Percentiles rank a stretch among this genome's conserved stretches.
phyloP scores from a whole-genome alignment of 1,140 invertebrate genomes.

The Cyphomyrmex costatus region DNA sequence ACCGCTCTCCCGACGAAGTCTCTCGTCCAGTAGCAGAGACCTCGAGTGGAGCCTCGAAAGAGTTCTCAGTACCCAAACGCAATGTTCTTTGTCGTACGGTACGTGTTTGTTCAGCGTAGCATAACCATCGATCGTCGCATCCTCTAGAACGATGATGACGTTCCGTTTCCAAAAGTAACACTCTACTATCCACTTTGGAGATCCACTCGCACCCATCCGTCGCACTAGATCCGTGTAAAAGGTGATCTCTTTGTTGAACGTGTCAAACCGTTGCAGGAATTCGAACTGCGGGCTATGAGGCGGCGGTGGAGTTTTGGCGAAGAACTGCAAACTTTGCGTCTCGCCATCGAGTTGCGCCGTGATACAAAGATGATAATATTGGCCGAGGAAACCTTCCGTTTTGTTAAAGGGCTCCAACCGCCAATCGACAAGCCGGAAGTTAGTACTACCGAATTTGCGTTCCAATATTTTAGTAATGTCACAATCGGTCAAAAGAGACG shows the following conservation, averaged over 20 bases:
- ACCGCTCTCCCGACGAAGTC: constrained; percentile 72
- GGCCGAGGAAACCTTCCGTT: constrained; percentile 68
- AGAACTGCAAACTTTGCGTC: constrained; percentile 81
- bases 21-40: constrained; percentile 87
- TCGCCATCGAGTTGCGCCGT: constrained; percentile 25
- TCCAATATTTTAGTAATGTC: constrained; percentile 66
- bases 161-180: constrained; percentile 85
- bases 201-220: constrained; percentile 73
- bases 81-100: constrained; percentile 86
- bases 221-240: constrained; percentile 86
- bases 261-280: constrained; percentile 83
- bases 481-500: constrained; percentile 41
- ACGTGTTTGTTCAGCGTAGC: constrained; percentile 84
- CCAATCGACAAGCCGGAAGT: constrained; percentile 66
- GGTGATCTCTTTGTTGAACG: constrained; percentile 87
- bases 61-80: constrained; percentile 84
- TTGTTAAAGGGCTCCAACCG: constrained; percentile 50
- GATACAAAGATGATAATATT: constrained; percentile 66
- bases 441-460: constrained; percentile 51
- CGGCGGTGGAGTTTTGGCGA: constrained; percentile 85
- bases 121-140: constrained; percentile 85
- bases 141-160: constrained; percentile 86
- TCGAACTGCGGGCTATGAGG: constrained; percentile 79
- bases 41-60: constrained; percentile 88
- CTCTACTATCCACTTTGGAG: constrained; percentile 81